Conservation (phyloP, 2,888 invertebrate species). For the Clostera curtula region DNA sequence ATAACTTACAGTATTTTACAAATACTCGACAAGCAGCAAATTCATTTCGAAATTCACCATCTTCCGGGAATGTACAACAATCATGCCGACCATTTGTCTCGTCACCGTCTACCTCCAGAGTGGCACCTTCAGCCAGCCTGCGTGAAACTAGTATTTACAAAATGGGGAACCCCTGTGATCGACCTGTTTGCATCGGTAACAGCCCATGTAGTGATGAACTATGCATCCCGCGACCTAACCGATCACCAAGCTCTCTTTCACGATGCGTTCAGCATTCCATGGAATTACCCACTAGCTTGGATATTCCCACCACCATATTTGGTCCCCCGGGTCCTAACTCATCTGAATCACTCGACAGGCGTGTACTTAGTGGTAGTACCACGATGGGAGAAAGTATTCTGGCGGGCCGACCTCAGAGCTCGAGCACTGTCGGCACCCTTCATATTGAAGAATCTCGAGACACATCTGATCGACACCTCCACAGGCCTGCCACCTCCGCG, state of each 20-base stretch:
- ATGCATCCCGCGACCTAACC: constrained; percentile 10
- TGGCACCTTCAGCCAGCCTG: constrained; percentile 16
- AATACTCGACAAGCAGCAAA: constrained; percentile 10
- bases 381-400: constrained; percentile 5
- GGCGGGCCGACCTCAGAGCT: constrained; percentile 8
- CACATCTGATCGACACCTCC: constrained; percentile 1
- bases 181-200: constrained; percentile 20
- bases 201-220: constrained; percentile 16
- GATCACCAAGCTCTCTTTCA: constrained; percentile 12
- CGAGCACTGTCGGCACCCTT: constrained; percentile 5
- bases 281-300: constrained; percentile 19
- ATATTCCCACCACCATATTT: constrained; percentile 19
- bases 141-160: constrained; percentile 11
- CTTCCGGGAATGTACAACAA: constrained; percentile 20
- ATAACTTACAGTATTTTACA: constrained; percentile 12
- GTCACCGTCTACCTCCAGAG: constrained; percentile 12
- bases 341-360: constrained; percentile 5
- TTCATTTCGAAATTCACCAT: constrained; percentile 10
- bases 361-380: constrained; percentile 5
- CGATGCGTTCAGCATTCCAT: constrained; percentile 16
- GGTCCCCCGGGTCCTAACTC: constrained; percentile 8
- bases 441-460: constrained; percentile 1
- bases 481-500: constrained; percentile 3
- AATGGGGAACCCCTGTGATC: constrained; percentile 18
- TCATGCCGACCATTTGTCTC: constrained; percentile 17